Evolutionary conservation across 1,140 invertebrate species (phyloP), one percentile per base, ranked within the genome.

Genomic region (Pogonognathellus flavescens): DNA sequence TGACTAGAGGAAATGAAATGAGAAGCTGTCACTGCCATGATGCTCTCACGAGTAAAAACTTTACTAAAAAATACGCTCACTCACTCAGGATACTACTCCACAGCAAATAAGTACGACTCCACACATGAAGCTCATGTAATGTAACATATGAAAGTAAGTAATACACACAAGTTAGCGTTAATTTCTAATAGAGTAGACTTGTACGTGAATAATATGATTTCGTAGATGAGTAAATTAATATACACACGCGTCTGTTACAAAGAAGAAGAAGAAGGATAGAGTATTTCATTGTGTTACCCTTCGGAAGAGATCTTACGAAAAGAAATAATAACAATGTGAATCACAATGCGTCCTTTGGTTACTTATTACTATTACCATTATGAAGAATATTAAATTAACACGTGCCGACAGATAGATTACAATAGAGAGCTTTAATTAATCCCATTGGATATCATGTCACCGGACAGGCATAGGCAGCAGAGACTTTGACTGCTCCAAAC

Each of bases 351-450:
- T 76, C 31, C 41, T 31, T 14, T 81, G 20, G 53, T 52, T 81
- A 81, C 80, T 81, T 66, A 66, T 66, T 66, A 66, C 62, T 66
- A 66, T 66, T 66, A 66, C 62, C 62, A 66, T 66, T 66, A 81
- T 81, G 50, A 81, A 81, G 80, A 81, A 81, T 81, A 86, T 86
- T 86, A 88, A 88, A 88, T 88, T 88, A 88, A 86, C 87, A 88
- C 87, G 87, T 88, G 87, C 87, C 59, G 87, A 86, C 85, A 86
- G 85, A 55, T 86, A 31, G 66, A 84, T 80, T 80, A 86, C 85
- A 86, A 86, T 83, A 80, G 82, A 70, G 62, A 84, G 81, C 81
- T 83, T 86, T 86, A 86, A 86, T 86, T 86, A 86, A 84, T 86
- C 85, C 72, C 62, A 82, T 83, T 83, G 22, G 81, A 86, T 60